A percentile compares a stretch with the other conserved stretches of the same genome.
Evolutionary conservation across 64 coral and sea anemone genomes (phyloP).

Genomic region (Catalaphyllia jardinei): DNA sequence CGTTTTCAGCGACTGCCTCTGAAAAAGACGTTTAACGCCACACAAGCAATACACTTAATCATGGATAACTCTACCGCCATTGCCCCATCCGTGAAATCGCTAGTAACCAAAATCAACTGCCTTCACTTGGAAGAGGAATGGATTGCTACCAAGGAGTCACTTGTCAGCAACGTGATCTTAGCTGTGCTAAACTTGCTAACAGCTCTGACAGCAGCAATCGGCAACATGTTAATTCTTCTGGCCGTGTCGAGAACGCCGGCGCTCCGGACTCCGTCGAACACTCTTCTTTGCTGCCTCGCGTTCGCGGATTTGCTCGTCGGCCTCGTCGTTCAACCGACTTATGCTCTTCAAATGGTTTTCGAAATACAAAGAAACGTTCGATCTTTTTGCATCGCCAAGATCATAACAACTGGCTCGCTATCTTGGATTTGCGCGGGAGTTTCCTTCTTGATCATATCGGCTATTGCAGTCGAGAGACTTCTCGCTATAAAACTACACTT

Average conservation of each 20-base stretch:
- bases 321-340: constrained; percentile 37
- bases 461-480: constrained; percentile 66
- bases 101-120: not conserved
- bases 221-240: constrained; percentile 43
- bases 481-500: constrained; percentile 54
- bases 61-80: not conserved
- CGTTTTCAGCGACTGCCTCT: no score
- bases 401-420: constrained; percentile 39
- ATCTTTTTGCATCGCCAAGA: constrained; percentile 38
- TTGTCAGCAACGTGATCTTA: constrained; percentile 40
- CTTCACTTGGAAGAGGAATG: constrained; percentile 25
- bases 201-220: constrained; percentile 1
- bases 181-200: constrained; percentile 32
- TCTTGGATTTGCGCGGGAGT: constrained; percentile 63
- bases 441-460: constrained; percentile 41
- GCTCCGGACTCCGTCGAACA: constrained; percentile 61
- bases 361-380: constrained; percentile 46
- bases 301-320: constrained; percentile 63
- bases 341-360: constrained; percentile 49
- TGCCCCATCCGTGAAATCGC: not conserved
- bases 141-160: not conserved
- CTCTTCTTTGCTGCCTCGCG: constrained; percentile 68
- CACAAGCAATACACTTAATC: no score
- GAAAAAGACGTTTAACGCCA: no score
- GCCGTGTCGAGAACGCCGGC: constrained; percentile 49